These are phyloP conservation scores for Pavo muticus DNA, from an alignment of 2,113 vertebrate genomes.

Conservation along the genomic window DNA sequence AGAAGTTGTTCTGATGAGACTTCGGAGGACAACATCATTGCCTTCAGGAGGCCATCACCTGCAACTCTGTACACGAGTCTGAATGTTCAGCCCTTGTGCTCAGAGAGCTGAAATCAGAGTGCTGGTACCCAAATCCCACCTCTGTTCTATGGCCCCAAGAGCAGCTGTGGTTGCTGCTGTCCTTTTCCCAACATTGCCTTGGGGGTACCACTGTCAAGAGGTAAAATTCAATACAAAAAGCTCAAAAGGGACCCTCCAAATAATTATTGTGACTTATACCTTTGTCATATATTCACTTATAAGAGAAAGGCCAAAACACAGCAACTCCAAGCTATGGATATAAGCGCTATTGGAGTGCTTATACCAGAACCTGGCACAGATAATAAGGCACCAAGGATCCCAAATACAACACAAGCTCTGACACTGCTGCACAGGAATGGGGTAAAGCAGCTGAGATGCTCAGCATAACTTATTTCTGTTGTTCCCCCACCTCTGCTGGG, in stretches of 20 bases:
- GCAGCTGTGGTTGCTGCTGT: accelerated
- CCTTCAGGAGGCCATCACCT: neutral
- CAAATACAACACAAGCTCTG: accelerated
- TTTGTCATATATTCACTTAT: accelerated
- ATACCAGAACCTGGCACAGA: neutral
- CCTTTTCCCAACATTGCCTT: accelerated
- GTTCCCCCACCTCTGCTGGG: accelerated
- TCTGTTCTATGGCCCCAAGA: accelerated
- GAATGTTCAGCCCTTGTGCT: too few species aligned
- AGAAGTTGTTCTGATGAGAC: accelerated
- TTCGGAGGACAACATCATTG: neutral
- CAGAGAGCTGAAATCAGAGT: neutral
- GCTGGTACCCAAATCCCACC: neutral
- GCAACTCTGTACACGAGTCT: neutral
- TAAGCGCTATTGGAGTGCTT: neutral
- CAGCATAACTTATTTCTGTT: accelerated
- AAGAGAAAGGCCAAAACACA: accelerated
- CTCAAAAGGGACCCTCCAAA: accelerated
- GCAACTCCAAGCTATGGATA: neutral
- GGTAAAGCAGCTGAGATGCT: neutral
- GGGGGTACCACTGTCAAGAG: too few species aligned
- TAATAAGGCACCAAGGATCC: neutral
- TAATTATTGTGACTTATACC: accelerated
- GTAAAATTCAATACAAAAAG: neutral
- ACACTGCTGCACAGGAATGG: accelerated